Percentiles rank a stretch among this genome's conserved stretches.
These are phyloP conservation scores for Athalia rosae DNA, from an alignment of 2,888 invertebrate genomes.

Conservation along the genomic window DNA sequence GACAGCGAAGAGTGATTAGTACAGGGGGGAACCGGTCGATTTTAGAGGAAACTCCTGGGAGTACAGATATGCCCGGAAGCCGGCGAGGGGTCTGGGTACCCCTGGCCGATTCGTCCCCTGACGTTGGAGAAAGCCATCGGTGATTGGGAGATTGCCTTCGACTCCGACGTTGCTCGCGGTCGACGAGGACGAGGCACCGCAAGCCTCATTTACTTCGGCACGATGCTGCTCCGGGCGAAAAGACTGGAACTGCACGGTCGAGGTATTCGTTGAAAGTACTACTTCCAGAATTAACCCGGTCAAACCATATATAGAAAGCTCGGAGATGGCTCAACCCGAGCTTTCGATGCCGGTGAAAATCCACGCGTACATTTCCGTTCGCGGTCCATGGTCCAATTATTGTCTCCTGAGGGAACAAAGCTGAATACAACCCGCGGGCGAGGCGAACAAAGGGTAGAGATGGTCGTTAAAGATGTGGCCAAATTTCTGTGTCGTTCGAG, in stretches of 20 bases:
- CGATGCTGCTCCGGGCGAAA: conserved; percentile 3
- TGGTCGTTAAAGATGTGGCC: conserved; percentile 32
- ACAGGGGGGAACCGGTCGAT: not conserved
- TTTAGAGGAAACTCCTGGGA: not conserved
- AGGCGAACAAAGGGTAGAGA: conserved; percentile 10
- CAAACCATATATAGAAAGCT: not conserved
- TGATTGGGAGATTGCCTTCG: conserved; percentile 23
- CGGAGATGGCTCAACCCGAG: conserved; percentile 1
- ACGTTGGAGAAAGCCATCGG: conserved; percentile 10
- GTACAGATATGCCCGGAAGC: conserved; percentile 12
- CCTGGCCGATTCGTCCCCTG: not conserved
- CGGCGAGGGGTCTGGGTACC: not conserved
- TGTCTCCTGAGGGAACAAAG: conserved; percentile 27
- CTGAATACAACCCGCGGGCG: not conserved
- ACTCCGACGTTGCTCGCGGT: not conserved
- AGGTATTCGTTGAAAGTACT: conserved; percentile 28
- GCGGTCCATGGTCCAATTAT: conserved; percentile 28
- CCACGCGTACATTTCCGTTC: conserved; percentile 7
- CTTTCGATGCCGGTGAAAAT: conserved; percentile 27
- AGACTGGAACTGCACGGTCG: not conserved
- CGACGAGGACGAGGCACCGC: conserved; percentile 4
- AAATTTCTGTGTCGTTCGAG: conserved; percentile 7
- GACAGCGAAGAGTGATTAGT: conserved; percentile 13
- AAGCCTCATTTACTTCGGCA: conserved; percentile 19
- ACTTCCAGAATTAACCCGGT: conserved; percentile 27